These are phyloP conservation scores for Sorex maritimensis DNA, from an alignment of 2,797 vertebrate species.

Conservation along the genomic window DNA sequence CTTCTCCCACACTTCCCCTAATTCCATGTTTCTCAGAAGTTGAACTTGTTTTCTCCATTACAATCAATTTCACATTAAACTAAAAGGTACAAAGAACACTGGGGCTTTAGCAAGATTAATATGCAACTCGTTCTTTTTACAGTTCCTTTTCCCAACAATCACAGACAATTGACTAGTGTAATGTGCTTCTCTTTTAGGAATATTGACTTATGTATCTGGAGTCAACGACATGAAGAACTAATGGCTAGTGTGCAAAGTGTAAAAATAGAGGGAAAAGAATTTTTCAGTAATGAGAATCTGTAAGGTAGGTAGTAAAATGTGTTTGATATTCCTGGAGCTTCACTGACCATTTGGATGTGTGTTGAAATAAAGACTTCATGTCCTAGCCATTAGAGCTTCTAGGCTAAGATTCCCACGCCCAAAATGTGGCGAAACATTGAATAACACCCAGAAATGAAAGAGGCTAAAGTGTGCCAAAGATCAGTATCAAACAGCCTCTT, in stretches of 20 bases:
- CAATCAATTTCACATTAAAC: slow-evolving; percentile 15
- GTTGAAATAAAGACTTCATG: not conserved
- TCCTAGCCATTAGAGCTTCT: not conserved
- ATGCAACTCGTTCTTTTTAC: not conserved
- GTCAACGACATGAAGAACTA: not conserved
- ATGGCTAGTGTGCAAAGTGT: not conserved
- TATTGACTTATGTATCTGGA: not conserved
- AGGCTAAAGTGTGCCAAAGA: not conserved
- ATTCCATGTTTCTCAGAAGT: slow-evolving; percentile 38
- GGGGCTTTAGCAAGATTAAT: not conserved
- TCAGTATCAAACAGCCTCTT: not conserved
- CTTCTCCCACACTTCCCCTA: not conserved
- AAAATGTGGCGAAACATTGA: not conserved
- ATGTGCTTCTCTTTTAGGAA: not conserved
- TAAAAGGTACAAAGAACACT: not conserved
- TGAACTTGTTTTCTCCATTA: not conserved
- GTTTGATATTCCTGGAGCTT: not conserved
- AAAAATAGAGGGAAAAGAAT: not conserved
- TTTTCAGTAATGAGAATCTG: not conserved
- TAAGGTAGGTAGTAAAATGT: not conserved
- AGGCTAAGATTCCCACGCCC: not conserved
- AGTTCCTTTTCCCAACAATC: not conserved
- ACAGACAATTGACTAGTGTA: not conserved
- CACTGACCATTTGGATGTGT: not conserved
- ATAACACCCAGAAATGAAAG: slow-evolving; percentile 7